Percentiles rank a stretch among this genome's conserved stretches.
These are phyloP conservation scores for Bombycilla garrulus DNA, from an alignment of 2,113 vertebrate genomes.

Conservation along the genomic window DNA sequence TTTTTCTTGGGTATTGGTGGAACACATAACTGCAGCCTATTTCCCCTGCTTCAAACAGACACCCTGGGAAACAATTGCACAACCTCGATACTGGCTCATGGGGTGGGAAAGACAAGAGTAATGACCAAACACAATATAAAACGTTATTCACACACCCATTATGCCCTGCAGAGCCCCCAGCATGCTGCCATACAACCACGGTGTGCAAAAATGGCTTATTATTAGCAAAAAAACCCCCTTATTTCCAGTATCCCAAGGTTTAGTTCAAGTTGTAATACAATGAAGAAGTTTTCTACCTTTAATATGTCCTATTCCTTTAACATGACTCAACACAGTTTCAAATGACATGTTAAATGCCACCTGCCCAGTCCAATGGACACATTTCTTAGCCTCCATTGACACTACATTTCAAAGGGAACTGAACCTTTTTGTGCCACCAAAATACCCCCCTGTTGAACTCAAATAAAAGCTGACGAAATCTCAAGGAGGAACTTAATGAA, in stretches of 20 bases:
- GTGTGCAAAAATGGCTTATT: background rate
- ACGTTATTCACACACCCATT: background rate
- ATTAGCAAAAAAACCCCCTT: background rate
- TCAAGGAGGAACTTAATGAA: background rate
- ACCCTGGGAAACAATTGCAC: background rate
- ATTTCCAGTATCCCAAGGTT: background rate
- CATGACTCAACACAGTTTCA: background rate
- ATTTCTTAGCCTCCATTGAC: background rate
- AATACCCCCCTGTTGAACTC: background rate
- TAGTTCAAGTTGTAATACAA: background rate
- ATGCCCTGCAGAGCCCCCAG: background rate
- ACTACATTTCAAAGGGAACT: background rate
- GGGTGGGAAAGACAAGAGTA: background rate
- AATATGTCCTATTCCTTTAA: background rate
- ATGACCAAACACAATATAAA: background rate
- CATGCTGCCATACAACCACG: background rate
- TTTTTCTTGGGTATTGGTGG: background rate
- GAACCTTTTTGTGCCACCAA: background rate
- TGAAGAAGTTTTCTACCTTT: background rate
- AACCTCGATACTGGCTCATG: accelerated
- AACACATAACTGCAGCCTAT: background rate
- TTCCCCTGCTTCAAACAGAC: background rate
- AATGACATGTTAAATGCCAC: background rate
- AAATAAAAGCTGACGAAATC: background rate
- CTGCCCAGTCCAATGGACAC: background rate